These are phyloP conservation scores for Catocala fraxini DNA, from an alignment of 2,888 invertebrate genomes.

Conservation along the genomic window DNA sequence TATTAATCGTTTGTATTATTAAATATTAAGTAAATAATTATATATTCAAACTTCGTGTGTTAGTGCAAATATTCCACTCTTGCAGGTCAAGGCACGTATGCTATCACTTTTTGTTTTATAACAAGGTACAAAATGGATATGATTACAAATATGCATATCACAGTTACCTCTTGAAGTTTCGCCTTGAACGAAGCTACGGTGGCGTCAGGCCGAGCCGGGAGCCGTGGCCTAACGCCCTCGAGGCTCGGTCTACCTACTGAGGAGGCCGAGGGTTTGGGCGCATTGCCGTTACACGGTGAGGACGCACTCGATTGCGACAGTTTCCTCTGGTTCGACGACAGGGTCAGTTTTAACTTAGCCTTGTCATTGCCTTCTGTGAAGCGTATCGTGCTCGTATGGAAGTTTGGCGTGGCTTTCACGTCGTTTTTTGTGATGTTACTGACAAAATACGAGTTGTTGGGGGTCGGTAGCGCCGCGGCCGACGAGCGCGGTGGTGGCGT, in stretches of 20 bases:
- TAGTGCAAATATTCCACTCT: conserved; percentile 72
- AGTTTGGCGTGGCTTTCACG: conserved; percentile 64
- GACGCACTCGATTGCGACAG: conserved; percentile 51
- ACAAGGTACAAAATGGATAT: conserved; percentile 73
- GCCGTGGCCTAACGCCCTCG: conserved; percentile 49
- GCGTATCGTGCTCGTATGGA: conserved; percentile 82
- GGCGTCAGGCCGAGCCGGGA: conserved; percentile 40
- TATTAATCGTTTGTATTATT: conserved; percentile 24
- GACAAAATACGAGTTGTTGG: conserved; percentile 73
- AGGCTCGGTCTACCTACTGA: conserved; percentile 53
- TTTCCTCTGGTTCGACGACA: conserved; percentile 74
- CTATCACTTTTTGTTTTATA: conserved; percentile 64
- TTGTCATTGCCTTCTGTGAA: conserved; percentile 79
- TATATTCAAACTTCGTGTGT: conserved; percentile 55
- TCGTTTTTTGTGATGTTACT: conserved; percentile 80
- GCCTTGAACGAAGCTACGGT: conserved; percentile 56
- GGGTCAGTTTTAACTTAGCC: conserved; percentile 75
- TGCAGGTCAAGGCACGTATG: conserved; percentile 59
- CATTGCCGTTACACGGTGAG: conserved; percentile 59
- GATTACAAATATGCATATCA: conserved; percentile 78
- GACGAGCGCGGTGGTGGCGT: conserved; percentile 75
- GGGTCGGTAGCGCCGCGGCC: conserved; percentile 50
- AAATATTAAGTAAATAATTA: conserved; percentile 37
- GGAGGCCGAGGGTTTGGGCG: conserved; percentile 52
- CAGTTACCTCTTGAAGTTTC: conserved; percentile 79